Conservation (phyloP, 2,888 invertebrate genomes). For the Luperina testacea region DNA sequence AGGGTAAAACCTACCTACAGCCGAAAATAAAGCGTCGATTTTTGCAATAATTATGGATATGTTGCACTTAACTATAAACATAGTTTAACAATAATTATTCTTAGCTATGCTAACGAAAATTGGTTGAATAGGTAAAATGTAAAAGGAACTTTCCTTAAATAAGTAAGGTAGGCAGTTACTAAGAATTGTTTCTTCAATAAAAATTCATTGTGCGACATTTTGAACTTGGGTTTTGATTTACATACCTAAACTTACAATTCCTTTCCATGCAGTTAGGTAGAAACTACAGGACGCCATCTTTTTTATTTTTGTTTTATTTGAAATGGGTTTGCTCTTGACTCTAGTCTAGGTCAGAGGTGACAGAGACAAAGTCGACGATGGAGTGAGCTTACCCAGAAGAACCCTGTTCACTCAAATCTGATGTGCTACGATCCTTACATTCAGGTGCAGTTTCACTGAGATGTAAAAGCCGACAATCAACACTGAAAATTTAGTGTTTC, state of each 20-base stretch:
- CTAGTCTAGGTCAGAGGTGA: too few relatives aligned
- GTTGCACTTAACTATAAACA: background rate
- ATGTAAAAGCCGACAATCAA: background rate
- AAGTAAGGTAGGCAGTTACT: background rate
- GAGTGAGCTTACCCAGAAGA: too few relatives aligned
- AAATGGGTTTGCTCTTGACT: too few relatives aligned
- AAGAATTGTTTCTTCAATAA: conserved; percentile 8
- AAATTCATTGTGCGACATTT: conserved; percentile 5
- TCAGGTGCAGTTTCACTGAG: background rate
- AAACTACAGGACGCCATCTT: background rate
- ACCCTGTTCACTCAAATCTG: too few relatives aligned
- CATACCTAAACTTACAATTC: background rate
- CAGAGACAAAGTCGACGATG: too few relatives aligned
- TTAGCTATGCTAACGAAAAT: background rate
- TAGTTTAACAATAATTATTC: background rate
- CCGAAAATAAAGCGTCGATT: background rate
- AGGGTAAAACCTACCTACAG: background rate
- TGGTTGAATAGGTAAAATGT: background rate
- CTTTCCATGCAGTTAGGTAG: background rate
- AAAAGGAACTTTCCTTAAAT: background rate
- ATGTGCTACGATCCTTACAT: background rate
- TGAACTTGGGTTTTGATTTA: conserved; percentile 15
- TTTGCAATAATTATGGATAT: background rate
- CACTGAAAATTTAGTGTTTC: background rate
- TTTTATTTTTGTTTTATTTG: too few relatives aligned